Base-by-base conservation (phyloP, 2,797 vertebrate genomes). In the Denticeps clupeoides region DNA sequence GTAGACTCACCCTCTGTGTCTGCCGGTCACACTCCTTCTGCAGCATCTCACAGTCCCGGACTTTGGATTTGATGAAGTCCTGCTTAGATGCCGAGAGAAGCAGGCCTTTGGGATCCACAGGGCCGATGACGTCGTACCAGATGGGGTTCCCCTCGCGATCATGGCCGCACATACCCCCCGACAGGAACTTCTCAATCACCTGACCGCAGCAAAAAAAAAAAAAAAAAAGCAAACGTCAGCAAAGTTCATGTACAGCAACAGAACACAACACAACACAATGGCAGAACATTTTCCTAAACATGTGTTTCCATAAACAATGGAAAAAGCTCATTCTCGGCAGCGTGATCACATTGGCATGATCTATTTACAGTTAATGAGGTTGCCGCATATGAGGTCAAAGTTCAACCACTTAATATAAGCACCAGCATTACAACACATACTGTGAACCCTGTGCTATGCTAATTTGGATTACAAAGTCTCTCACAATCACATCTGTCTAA, bases 61-160 rank as follows among this genome's bases (percentile, higher is more conserved):
- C 87, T 80, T 96, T 97, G 63, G 88, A 88, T 72, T 82, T 94
- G 41, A 98, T 78, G 65, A 98, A 82, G 71, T 98, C 94, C 67
- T 97, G 93, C 63, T 95, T 98, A 56, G 88, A 86, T 56, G 86
- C 91, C 0, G 94, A 98, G 57, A 92, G 74, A 55, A 98, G 85
- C 59, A 98, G 82, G 28, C 93, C 93, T 63, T 87, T 95, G 55
- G 89, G 83, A 5, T 98, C 94, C 55, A 98, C 72, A 0, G 91
- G 90, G 6, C 94, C 94, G 0, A 95, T 74, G 61, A 98, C 75
- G 1, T 98, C 93, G 0, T 93, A 96, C 88, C 90, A 91, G 60
- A 98, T 45, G 0, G 94, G 94, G 41, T 80, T 83, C 51, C 90
- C 91, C 1, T 93, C 89, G 0, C 69, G 73, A 78, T 98, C 94